These are phyloP conservation scores for Incurvaria masculella DNA, from an alignment of 2,888 invertebrate species.

Conservation along the genomic window DNA sequence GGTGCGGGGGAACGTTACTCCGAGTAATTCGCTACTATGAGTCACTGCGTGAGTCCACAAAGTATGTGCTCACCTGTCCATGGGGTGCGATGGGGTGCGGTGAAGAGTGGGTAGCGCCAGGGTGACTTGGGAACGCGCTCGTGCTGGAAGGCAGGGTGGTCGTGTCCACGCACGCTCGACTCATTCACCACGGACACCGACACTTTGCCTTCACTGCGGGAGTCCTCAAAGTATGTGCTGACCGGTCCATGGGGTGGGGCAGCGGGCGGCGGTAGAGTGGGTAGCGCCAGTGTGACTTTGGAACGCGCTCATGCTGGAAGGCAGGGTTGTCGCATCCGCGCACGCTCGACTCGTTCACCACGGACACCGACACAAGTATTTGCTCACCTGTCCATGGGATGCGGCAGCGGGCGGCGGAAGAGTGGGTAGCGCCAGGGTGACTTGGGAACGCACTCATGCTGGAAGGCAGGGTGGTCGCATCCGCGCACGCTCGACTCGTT, in stretches of 20 bases:
- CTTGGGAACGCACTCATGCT: slow-evolving; percentile 62
- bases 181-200: slow-evolving; percentile 45
- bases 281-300: slow-evolving; percentile 76
- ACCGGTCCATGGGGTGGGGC: slow-evolving; percentile 38
- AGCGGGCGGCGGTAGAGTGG: slow-evolving; percentile 49
- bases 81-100: slow-evolving; percentile 28
- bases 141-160: slow-evolving; percentile 68
- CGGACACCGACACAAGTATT: slow-evolving; percentile 43
- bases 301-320: slow-evolving; percentile 60
- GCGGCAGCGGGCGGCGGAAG: slow-evolving; percentile 32
- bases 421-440: slow-evolving; percentile 73
- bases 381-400: slow-evolving; percentile 45
- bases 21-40: too few species aligned
- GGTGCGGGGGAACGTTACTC: too few species aligned
- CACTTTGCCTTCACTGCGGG: too few species aligned
- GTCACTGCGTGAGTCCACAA: too few species aligned
- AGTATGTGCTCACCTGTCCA: slow-evolving; percentile 51
- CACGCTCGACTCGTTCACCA: slow-evolving; percentile 36
- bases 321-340: slow-evolving; percentile 66
- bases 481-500: slow-evolving; percentile 46
- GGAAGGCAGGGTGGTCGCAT: slow-evolving; percentile 68
- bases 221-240: too few species aligned
- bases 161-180: slow-evolving; percentile 50
- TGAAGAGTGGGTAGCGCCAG: slow-evolving; percentile 66
- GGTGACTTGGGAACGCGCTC: slow-evolving; percentile 66